Evolutionary conservation across 35 echinoderm and acorn worm genomes (phyloP).

Genomic region (Chiridota heheva): DNA sequence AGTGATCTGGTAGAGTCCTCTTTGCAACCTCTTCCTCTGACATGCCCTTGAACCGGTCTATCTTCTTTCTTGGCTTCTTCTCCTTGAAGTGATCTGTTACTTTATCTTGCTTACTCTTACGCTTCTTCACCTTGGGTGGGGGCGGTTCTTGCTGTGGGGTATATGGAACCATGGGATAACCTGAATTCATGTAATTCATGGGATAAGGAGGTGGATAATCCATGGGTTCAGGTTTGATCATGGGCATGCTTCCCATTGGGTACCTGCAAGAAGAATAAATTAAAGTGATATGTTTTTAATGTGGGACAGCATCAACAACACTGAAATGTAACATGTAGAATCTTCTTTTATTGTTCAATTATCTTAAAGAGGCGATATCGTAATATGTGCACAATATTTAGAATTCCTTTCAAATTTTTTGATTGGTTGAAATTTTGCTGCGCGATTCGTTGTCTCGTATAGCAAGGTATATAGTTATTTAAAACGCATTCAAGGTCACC

Average conservation of each 20-base stretch:
- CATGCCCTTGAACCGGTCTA: slow-evolving; percentile 94
- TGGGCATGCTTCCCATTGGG: slow-evolving; percentile 34
- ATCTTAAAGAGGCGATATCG: too few relatives aligned
- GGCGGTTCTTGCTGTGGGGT: slow-evolving; percentile 36
- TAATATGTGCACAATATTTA: too few relatives aligned
- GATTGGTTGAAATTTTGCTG: too few relatives aligned
- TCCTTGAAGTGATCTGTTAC: slow-evolving; percentile 87
- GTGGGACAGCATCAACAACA: too few relatives aligned
- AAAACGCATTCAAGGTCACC: too few relatives aligned
- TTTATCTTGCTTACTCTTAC: slow-evolving; percentile 87
- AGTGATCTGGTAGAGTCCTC: slow-evolving; percentile 86
- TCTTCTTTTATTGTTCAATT: too few relatives aligned
- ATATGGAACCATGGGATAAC: slow-evolving; percentile 45
- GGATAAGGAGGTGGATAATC: slow-evolving; percentile 52
- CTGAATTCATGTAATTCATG: slow-evolving; percentile 49
- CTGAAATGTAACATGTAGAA: too few relatives aligned
- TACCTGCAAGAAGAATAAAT: slow-evolving; percentile 28
- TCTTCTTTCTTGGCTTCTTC: slow-evolving; percentile 91
- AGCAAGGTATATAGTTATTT: too few relatives aligned
- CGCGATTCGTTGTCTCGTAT: too few relatives aligned
- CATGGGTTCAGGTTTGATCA: slow-evolving; percentile 53
- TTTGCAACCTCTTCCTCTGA: slow-evolving; percentile 96
- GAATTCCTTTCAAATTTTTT: too few relatives aligned
- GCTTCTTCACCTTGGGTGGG: slow-evolving; percentile 57
- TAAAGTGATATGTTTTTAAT: too few relatives aligned